A percentile compares a stretch with the other conserved stretches of the same genome.
phyloP scores from a whole-genome alignment of 2,888 invertebrate species.

The Erebia epiphron region DNA sequence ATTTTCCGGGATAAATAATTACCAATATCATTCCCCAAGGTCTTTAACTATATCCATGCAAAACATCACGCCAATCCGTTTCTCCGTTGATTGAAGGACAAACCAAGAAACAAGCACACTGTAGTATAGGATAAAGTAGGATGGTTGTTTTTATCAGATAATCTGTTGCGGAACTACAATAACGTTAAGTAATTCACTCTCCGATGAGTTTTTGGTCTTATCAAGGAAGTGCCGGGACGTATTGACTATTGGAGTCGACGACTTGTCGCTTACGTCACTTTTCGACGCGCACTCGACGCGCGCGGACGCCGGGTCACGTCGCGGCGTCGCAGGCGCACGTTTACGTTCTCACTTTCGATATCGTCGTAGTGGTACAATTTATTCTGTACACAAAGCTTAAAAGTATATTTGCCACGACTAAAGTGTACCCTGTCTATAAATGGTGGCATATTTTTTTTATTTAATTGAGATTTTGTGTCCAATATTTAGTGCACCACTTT shows the following conservation, averaged over 20 bases:
- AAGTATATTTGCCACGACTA: background rate
- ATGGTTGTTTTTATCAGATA: conserved; percentile 1
- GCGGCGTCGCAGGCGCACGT: conserved; percentile 36
- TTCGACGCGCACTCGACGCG: conserved; percentile 47
- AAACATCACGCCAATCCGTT: background rate
- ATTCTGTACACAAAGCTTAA: background rate
- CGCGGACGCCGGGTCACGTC: conserved; percentile 46
- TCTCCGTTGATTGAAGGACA: too few relatives aligned
- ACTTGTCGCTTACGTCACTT: conserved; percentile 47
- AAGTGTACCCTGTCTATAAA: background rate
- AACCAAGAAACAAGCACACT: too few relatives aligned
- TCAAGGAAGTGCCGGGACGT: conserved; percentile 38
- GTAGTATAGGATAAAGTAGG: too few relatives aligned
- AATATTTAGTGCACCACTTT: too few relatives aligned
- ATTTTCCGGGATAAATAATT: too few relatives aligned
- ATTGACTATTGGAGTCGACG: conserved; percentile 19
- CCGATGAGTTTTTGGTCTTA: conserved; percentile 18
- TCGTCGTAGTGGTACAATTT: conserved; percentile 13
- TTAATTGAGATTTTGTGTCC: background rate
- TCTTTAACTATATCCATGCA: too few relatives aligned
- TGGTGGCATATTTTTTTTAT: background rate
- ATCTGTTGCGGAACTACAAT: conserved; percentile 35
- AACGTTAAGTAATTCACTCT: conserved; percentile 17
- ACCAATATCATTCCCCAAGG: too few relatives aligned
- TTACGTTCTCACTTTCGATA: conserved; percentile 24